Evolutionary conservation across 2,888 invertebrate species (phyloP), one percentile per base, ranked within the genome.

Genomic region (Stenoptilia bipunctidactyla): DNA sequence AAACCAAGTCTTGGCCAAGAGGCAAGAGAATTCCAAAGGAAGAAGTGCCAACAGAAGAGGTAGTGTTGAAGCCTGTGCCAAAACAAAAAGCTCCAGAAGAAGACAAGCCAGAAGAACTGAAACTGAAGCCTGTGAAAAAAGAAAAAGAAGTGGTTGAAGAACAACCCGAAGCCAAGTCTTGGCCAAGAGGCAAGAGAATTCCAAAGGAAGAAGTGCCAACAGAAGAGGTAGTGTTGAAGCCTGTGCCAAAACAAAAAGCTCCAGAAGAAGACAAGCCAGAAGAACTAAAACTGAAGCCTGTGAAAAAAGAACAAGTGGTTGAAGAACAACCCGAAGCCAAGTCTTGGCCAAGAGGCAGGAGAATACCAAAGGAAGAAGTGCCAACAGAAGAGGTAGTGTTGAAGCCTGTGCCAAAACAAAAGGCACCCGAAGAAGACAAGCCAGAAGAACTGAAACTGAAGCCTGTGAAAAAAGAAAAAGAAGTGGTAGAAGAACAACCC

Each of bases 81-180:
- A 50, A 50, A 50, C 50, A 47, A 47, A 44, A 60, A 27, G 50
- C 34, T 33, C 35, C 44, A 20, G 39, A 44, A 30, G 51, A 55
- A 60, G 74, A 58, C 40, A 50, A 45, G 48, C 61, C 77, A 10
- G 79, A 84, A 46, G 71, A 83, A 44, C 62, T 76, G 2, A 64
- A 71, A 44, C 59, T 68, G 50, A 82, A 70, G 60, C 50, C 69
- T 50, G 41, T 49, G 52, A 46, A 47, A 27, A 37, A 57, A 42
- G 47, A 46, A 36, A 56, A 57, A 36, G 41, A 57, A 1, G 33
- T 40, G 13, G 58, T 67, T 27, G 61, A 59, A 27, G 43, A 46
- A 33, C 45, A 43, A 37, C 57, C 65, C 6, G 50, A 71, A 38
- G 67, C 73, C 40, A 53, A 61, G 2, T 52, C 62, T 49, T 58